Percentiles rank a stretch among this genome's conserved stretches.
Conservation (phyloP, 2,888 invertebrate genomes). For the Agelastica alni region DNA sequence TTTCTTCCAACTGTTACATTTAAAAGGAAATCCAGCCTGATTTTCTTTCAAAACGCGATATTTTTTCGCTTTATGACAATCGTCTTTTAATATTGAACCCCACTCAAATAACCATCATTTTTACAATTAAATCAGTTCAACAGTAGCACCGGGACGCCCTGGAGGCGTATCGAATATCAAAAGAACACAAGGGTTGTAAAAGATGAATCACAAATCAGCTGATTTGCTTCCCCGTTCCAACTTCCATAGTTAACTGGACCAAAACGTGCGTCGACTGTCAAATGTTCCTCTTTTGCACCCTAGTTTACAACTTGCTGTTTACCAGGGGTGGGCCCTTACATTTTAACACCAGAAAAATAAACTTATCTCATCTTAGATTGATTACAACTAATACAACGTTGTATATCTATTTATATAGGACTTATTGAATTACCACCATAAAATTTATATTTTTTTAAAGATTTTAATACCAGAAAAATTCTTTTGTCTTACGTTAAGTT, state of each 20-base stretch:
- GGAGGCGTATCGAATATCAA: slow-evolving; percentile 34
- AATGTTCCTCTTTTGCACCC: slow-evolving; percentile 42
- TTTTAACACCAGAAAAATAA: too few species aligned
- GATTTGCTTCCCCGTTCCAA: slow-evolving; percentile 44
- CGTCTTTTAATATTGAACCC: slow-evolving; percentile 13
- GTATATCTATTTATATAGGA: too few species aligned
- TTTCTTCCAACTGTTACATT: too few species aligned
- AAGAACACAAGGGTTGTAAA: slow-evolving; percentile 31
- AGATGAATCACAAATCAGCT: slow-evolving; percentile 51
- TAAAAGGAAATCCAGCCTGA: too few species aligned
- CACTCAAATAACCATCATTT: slow-evolving; percentile 26
- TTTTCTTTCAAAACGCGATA: too few species aligned
- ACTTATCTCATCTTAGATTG: too few species aligned
- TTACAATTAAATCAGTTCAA: slow-evolving; percentile 32
- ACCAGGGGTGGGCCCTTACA: slow-evolving; percentile 2
- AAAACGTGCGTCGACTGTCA: slow-evolving; percentile 53
- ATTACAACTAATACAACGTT: too few species aligned
- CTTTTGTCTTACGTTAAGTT: too few species aligned
- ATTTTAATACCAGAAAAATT: too few species aligned
- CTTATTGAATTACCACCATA: too few species aligned
- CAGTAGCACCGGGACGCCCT: slow-evolving; percentile 15
- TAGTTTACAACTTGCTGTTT: slow-evolving; percentile 30
- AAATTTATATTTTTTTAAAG: too few species aligned
- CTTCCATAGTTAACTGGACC: slow-evolving; percentile 51
- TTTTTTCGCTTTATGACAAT: too few species aligned